phyloP scores from a whole-genome alignment of 2,113 vertebrate species.

The Coptodon bakossiorum region DNA sequence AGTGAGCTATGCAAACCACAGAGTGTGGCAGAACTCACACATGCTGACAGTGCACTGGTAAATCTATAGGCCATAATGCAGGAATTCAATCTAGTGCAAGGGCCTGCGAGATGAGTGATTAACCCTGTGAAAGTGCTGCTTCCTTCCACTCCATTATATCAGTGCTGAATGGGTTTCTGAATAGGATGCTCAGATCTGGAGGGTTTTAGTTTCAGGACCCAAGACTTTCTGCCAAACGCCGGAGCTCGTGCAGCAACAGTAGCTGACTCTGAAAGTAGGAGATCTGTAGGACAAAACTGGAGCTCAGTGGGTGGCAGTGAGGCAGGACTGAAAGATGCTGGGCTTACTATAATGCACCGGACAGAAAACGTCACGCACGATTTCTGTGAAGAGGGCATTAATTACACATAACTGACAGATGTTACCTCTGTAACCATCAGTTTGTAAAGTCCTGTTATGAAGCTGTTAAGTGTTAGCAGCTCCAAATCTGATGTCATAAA shows the following conservation, averaged over 20 bases:
- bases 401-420: not conserved
- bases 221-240: constrained; percentile 9
- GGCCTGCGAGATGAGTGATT: constrained; percentile 48
- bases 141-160: constrained; percentile 40
- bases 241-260: not conserved
- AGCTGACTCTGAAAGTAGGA: not conserved
- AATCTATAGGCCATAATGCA: constrained; percentile 32
- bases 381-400: not conserved
- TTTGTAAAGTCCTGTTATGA: not conserved
- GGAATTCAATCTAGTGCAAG: constrained; percentile 20
- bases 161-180: constrained; percentile 31
- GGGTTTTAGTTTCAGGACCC: constrained; percentile 19
- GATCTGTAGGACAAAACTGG: not conserved
- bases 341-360: not conserved
- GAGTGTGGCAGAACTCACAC: not conserved
- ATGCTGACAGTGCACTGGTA: not conserved
- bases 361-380: not conserved
- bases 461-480: not conserved
- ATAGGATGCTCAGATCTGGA: not conserved
- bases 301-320: not conserved
- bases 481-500: not conserved
- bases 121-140: constrained; percentile 41
- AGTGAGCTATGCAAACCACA: not conserved
- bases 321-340: not conserved
- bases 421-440: fast-evolving